Base-by-base conservation (phyloP, 2,113 vertebrate species). In the Salminus brasiliensis region DNA sequence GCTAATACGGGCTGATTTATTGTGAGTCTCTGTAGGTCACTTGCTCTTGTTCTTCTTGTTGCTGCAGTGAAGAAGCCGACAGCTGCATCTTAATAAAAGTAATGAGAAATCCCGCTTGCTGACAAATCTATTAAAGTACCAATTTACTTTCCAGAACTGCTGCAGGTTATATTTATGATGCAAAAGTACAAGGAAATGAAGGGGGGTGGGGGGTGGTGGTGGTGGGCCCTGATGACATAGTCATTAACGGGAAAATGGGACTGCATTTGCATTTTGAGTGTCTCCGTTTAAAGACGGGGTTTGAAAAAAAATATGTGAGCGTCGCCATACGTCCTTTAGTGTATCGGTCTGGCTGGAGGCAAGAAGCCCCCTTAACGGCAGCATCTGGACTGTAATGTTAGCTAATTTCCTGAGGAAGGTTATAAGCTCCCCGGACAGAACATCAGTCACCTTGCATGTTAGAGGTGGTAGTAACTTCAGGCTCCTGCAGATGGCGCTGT, bases 1-100 rank as follows among this genome's bases (percentile, higher is more conserved):
- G 60, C 80, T 86, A 87, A 88, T 79, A 76, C n/a, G 55, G 80
- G 78, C 52, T 82, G 86, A 89, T 89, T 91, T 83, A 91, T 83
- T 27, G 79, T 78, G 3, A 0, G 72, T 76, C 84, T 78, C 84
- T 69, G 36, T 53, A 79, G 81, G 60, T 75, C 15, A 49, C 66
- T 72, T 57, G 53, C 72, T 76, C 82, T 43, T 55, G 18, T 39
- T 85, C 79, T 59, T 85, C 57, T 72, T 25, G 34, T 55, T 76
- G 65, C 59, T 57, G 65, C 55, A 41, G 78, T 66, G 15, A 74
- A 39, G 7, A 67, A 30, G 49, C 83, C 65, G 12, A 78, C 86
- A 84, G 81, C 23, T 16, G 66, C 80, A 79, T 80, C 76, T 81
- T 86, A 74, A 88, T 72, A 65, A 85, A 70, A 59, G 81, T 55